Evolutionary conservation across 2,113 vertebrate genomes (phyloP).

Genomic region (Oncorhynchus kisutch): DNA sequence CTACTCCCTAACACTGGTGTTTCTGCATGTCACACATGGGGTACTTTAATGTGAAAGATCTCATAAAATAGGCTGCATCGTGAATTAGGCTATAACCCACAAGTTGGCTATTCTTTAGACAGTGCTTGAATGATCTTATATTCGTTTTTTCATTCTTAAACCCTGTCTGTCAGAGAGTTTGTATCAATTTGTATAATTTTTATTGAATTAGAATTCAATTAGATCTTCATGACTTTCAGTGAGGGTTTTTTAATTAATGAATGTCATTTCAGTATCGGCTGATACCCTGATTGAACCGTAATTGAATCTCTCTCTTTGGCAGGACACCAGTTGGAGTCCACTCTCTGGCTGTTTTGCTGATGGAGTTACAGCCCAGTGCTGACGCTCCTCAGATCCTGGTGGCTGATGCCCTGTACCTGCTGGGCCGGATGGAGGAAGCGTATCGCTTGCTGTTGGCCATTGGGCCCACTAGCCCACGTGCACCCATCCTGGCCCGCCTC

Average conservation of each 20-base stretch:
- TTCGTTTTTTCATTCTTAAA: neutral
- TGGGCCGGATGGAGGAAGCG: constrained; percentile 82
- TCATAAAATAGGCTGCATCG: neutral
- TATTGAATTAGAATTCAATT: too few relatives aligned
- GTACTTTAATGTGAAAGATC: too few relatives aligned
- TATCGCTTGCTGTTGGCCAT: constrained; percentile 77
- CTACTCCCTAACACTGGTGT: too few relatives aligned
- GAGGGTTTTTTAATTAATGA: neutral
- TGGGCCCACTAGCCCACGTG: constrained; percentile 69
- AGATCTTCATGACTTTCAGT: neutral
- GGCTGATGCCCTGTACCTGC: constrained; percentile 87
- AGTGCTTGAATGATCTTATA: neutral
- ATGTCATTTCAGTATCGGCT: neutral
- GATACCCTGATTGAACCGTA: neutral
- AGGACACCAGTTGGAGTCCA: constrained; percentile 84
- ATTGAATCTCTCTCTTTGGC: constrained; percentile 3
- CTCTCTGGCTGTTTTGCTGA: constrained; percentile 81
- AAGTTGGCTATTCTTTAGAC: neutral
- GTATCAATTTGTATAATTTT: too few relatives aligned
- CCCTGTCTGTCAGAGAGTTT: too few relatives aligned
- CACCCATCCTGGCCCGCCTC: constrained; percentile 82
- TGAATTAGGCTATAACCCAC: neutral
- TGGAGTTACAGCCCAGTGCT: constrained; percentile 78
- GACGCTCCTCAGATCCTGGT: constrained; percentile 78
- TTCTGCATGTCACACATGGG: too few relatives aligned